Evolutionary conservation across 2,113 vertebrate species (phyloP).

Genomic region (Tamias sibiricus): DNA sequence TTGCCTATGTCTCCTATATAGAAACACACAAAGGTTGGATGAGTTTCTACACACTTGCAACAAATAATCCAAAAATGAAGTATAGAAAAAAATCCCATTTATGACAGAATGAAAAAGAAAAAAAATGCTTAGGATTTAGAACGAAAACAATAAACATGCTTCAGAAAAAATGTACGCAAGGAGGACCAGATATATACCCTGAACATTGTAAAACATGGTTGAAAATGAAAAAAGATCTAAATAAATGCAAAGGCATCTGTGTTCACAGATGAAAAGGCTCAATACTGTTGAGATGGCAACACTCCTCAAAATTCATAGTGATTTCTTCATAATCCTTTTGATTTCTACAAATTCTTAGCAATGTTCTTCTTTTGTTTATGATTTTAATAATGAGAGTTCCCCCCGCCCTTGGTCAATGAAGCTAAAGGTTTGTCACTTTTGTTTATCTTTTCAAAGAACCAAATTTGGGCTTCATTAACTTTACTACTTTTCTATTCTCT

Average conservation of each 20-base stretch:
- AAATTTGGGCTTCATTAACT: neutral
- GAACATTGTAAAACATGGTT: no score
- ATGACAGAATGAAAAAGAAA: neutral
- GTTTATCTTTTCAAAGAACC: neutral
- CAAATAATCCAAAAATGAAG: neutral
- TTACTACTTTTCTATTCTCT: neutral
- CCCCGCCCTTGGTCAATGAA: neutral
- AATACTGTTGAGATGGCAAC: no score
- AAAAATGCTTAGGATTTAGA: neutral
- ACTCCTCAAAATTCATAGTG: neutral
- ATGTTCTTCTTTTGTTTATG: neutral
- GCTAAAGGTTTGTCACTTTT: neutral
- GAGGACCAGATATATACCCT: no score
- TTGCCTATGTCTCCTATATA: neutral
- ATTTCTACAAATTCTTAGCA: neutral
- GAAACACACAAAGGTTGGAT: neutral
- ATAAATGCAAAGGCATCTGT: no score
- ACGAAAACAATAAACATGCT: neutral
- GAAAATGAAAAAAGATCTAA: no score
- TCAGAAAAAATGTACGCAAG: no score
- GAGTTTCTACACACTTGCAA: neutral
- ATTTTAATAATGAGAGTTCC: neutral
- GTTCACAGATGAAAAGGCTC: no score
- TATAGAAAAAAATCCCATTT: neutral
- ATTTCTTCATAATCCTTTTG: neutral